Evolutionary conservation across 2,888 invertebrate genomes (phyloP).

Genomic region (Entomobrya proxima): DNA sequence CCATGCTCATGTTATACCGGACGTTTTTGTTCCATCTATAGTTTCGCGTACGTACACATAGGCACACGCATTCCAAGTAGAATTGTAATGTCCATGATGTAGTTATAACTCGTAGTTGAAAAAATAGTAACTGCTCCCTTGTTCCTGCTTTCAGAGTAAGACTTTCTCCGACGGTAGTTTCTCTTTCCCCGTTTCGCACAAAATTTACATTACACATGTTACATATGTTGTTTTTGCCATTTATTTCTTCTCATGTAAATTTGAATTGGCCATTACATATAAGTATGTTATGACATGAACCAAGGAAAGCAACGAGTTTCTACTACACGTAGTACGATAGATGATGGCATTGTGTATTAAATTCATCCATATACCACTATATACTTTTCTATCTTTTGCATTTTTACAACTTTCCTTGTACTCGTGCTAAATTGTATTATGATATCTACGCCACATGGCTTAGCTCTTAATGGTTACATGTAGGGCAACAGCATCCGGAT

Average conservation of each 20-base stretch:
- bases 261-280: conserved; percentile 51
- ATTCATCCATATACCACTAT: background rate
- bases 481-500: background rate
- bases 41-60: background rate
- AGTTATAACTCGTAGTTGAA: background rate
- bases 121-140: conserved; percentile 27
- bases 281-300: conserved; percentile 45
- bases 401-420: background rate
- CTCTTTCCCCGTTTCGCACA: conserved; percentile 18
- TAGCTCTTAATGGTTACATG: conserved; percentile 3
- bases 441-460: background rate
- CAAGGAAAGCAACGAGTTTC: background rate
- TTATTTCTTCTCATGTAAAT: conserved; percentile 50
- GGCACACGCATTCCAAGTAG: background rate
- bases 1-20: conserved; percentile 19
- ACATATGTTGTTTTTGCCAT: conserved; percentile 39
- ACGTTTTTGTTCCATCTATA: conserved; percentile 23
- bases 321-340: background rate
- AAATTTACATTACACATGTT: conserved; percentile 45
- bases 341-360: conserved; percentile 12
- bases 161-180: background rate
- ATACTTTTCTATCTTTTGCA: background rate
- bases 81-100: background rate
- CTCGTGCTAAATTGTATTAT: background rate
- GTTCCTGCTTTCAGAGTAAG: conserved; percentile 10